Evolutionary conservation across 2,888 invertebrate genomes (phyloP).

Genomic region (Emmelina monodactyla): DNA sequence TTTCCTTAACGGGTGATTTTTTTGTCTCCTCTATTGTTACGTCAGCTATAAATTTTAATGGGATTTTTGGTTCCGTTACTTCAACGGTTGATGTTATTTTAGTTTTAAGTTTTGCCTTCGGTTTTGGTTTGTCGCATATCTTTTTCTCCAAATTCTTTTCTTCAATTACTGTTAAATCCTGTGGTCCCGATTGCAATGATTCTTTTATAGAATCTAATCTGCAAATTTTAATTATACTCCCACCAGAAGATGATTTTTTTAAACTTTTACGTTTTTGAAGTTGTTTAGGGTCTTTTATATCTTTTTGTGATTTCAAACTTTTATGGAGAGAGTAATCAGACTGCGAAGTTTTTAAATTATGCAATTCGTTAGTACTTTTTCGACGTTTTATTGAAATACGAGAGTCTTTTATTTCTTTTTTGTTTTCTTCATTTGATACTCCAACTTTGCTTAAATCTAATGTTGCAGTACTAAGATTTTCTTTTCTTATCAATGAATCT

Average conservation of each 20-base stretch:
- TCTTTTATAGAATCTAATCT: conserved; percentile 56
- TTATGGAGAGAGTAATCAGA: conserved; percentile 54
- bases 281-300: conserved; percentile 23
- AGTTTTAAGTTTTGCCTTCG: conserved; percentile 47
- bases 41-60: conserved; percentile 63
- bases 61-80: conserved; percentile 46
- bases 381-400: conserved; percentile 21
- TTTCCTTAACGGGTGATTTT: conserved; percentile 36
- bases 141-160: conserved; percentile 39
- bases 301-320: conserved; percentile 29
- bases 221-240: conserved; percentile 35
- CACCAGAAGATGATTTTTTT: conserved; percentile 51
- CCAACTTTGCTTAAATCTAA: conserved; percentile 57
- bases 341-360: conserved; percentile 44
- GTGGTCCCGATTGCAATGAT: conserved; percentile 36
- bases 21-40: conserved; percentile 67
- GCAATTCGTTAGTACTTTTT: conserved; percentile 23
- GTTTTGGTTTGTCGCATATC: conserved; percentile 16
- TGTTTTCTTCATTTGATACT: conserved; percentile 18
- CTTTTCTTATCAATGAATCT: conserved; percentile 59
- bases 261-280: conserved; percentile 38
- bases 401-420: conserved; percentile 17
- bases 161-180: conserved; percentile 47
- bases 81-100: conserved; percentile 65
- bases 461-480: conserved; percentile 53